phyloP scores from a whole-genome alignment of 2,888 invertebrate species.

The Ophion ellenae region DNA sequence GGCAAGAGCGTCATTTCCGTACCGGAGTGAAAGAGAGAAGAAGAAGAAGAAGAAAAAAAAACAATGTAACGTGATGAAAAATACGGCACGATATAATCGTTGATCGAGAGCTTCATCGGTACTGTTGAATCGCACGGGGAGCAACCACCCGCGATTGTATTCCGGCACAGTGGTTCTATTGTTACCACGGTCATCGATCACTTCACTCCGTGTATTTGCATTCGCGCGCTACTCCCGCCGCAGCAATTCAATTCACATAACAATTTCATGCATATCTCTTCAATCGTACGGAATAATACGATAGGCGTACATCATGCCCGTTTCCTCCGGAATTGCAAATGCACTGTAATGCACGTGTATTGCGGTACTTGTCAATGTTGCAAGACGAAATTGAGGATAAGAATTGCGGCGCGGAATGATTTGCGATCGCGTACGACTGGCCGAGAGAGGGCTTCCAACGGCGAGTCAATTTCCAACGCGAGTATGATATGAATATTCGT shows the following conservation, averaged over 20 bases:
- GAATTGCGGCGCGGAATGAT: conserved; percentile 34
- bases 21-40: background rate
- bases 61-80: background rate
- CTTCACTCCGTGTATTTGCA: conserved; percentile 32
- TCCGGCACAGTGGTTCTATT: conserved; percentile 26
- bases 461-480: conserved; percentile 51
- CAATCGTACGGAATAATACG: conserved; percentile 19
- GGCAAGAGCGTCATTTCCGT: background rate
- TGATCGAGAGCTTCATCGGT: conserved; percentile 11
- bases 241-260: conserved; percentile 43
- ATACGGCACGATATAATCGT: conserved; percentile 4
- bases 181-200: conserved; percentile 40
- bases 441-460: background rate
- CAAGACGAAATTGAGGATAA: conserved; percentile 23
- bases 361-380: conserved; percentile 15
- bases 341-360: conserved; percentile 1
- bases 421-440: conserved; percentile 33
- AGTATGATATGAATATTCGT: conserved; percentile 43
- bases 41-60: background rate
- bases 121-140: conserved; percentile 16
- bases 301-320: conserved; percentile 17
- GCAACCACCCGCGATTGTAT: conserved; percentile 7
- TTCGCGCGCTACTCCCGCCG: conserved; percentile 27
- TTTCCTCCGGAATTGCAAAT: conserved; percentile 28
- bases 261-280: conserved; percentile 45